Evolutionary conservation across 2,888 invertebrate genomes (phyloP).

Genomic region (Stenotaenia linearis): DNA sequence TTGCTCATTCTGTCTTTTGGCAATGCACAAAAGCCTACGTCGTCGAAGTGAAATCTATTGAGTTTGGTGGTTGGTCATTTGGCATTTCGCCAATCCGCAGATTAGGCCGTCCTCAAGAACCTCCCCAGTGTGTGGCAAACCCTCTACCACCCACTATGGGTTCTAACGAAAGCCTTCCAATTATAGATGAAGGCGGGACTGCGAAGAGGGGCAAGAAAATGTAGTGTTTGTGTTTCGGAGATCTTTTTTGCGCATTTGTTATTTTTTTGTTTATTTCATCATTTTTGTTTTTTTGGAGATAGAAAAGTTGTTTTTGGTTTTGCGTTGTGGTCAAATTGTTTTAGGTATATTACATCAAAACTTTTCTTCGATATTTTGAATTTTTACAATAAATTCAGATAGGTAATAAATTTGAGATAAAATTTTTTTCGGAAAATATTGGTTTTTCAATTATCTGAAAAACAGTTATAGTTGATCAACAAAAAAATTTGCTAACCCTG

Average conservation of each 20-base stretch:
- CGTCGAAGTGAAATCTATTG: slow-evolving; percentile 14
- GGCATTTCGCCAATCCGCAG: neutral
- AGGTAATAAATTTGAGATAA: too few species aligned
- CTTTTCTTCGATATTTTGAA: too few species aligned
- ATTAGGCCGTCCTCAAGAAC: slow-evolving; percentile 3
- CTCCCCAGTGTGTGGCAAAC: neutral
- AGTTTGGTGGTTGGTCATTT: slow-evolving; percentile 19
- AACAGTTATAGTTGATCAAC: too few species aligned
- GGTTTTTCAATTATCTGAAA: too few species aligned
- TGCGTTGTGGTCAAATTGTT: too few species aligned
- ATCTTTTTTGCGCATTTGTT: neutral
- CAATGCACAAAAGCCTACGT: neutral
- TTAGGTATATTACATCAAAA: too few species aligned
- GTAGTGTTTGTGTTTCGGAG: neutral
- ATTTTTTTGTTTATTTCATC: neutral
- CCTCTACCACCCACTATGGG: slow-evolving; percentile 1
- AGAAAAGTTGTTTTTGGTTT: too few species aligned
- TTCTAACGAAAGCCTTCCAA: neutral
- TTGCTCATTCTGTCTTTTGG: neutral
- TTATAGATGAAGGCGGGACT: neutral
- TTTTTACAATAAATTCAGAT: too few species aligned
- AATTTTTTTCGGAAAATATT: too few species aligned
- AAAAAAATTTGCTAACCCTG: too few species aligned
- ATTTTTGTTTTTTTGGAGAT: too few species aligned
- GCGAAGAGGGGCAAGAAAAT: neutral